Conservation (phyloP, 2,797 vertebrate species). For the Sebastes umbrosus region DNA sequence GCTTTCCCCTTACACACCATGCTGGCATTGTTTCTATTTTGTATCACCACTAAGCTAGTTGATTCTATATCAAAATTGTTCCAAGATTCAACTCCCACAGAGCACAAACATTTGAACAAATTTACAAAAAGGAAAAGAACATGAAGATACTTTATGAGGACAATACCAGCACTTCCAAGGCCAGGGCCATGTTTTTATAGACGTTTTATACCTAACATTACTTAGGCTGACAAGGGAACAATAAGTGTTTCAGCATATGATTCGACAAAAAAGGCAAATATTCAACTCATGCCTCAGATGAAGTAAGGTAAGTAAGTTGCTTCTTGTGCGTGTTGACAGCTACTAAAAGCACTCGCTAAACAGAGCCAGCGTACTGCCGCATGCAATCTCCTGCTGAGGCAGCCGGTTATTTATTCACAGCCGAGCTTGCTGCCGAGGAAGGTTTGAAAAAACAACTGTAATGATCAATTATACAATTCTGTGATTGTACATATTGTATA, state of each 20-base stretch:
- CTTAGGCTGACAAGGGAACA: neutral
- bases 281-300: neutral
- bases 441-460: conserved; percentile 70
- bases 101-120: neutral
- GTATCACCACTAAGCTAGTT: neutral
- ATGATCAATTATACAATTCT: conserved; percentile 79
- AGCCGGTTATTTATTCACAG: conserved; percentile 63
- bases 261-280: conserved; percentile 2
- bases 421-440: conserved; percentile 37
- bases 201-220: neutral
- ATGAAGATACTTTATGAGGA: neutral
- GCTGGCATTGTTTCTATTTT: neutral
- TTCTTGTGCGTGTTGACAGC: neutral
- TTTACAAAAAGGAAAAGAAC: neutral
- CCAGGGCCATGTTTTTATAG: neutral
- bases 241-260: neutral
- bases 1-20: neutral
- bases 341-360: conserved; percentile 36
- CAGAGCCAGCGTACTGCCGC: neutral
- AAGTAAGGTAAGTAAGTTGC: neutral
- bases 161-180: neutral
- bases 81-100: neutral
- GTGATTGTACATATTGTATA: conserved; percentile 71
- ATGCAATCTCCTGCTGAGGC: neutral
- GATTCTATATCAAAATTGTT: neutral